A percentile compares a stretch with the other conserved stretches of the same genome.
Conservation (phyloP, 2,113 vertebrate species). For the Phalacrocorax aristotelis region DNA sequence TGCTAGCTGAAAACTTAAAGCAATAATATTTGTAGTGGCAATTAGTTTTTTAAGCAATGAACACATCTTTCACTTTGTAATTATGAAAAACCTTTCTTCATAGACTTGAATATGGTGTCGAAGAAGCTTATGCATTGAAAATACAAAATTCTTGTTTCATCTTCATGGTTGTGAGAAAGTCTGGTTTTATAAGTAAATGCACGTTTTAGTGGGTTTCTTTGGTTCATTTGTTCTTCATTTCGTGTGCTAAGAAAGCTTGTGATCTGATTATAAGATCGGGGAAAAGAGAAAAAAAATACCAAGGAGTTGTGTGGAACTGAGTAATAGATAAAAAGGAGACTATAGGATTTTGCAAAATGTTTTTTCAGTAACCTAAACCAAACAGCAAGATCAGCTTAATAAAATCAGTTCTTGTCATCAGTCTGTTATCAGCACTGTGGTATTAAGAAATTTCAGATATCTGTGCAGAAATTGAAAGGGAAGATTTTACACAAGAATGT, state of each 20-base stretch:
- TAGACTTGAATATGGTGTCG: neutral
- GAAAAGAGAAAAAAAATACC: neutral
- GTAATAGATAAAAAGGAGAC: neutral
- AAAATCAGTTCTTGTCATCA: neutral
- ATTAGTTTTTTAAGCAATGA: neutral
- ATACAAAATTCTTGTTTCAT: neutral
- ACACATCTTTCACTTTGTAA: neutral
- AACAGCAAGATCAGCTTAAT: neutral
- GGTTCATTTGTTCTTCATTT: neutral
- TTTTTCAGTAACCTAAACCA: neutral
- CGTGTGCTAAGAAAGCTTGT: neutral
- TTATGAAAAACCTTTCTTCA: neutral
- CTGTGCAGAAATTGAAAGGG: neutral
- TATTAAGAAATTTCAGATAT: neutral
- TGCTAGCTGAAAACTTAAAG: neutral
- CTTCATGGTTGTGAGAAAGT: neutral
- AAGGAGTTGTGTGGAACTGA: neutral
- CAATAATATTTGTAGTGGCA: neutral
- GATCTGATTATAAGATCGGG: neutral
- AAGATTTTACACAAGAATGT: neutral
- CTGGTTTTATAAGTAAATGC: neutral
- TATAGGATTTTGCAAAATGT: neutral
- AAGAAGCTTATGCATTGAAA: neutral
- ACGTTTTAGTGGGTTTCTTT: neutral
- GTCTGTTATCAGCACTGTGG: neutral